Evolutionary conservation across 2,113 vertebrate species (phyloP).

Genomic region (Jaculus jaculus): DNA sequence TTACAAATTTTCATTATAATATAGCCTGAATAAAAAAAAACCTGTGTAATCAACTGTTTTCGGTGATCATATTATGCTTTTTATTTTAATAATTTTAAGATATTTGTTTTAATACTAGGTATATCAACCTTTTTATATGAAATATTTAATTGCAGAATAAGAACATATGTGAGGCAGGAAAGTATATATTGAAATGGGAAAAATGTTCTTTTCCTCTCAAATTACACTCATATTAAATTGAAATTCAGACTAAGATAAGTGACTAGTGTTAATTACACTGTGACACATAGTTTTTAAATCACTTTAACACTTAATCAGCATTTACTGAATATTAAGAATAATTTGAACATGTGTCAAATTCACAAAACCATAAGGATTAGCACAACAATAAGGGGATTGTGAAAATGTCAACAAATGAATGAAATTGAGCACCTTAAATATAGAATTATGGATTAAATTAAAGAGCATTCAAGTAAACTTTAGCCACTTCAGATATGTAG

Average conservation of each 20-base stretch:
- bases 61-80: neutral
- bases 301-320: slow-evolving; percentile 31
- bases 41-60: neutral
- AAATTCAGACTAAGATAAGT: neutral
- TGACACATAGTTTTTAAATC: slow-evolving; percentile 44
- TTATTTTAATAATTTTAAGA: neutral
- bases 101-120: neutral
- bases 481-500: neutral
- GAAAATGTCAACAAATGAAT: slow-evolving; percentile 5
- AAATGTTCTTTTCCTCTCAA: neutral
- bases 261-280: slow-evolving; percentile 52
- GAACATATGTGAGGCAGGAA: neutral
- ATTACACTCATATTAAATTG: neutral
- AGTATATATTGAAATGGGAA: neutral
- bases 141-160: neutral
- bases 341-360: slow-evolving; percentile 29
- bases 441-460: slow-evolving; percentile 43
- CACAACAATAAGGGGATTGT: neutral
- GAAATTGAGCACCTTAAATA: neutral
- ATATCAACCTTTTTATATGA: neutral
- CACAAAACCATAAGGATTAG: slow-evolving; percentile 13
- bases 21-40: neutral
- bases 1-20: neutral
- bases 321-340: neutral
- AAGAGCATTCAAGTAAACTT: neutral